Base-by-base conservation (phyloP, 1,140 invertebrate species). In the Polyergus mexicanus region DNA sequence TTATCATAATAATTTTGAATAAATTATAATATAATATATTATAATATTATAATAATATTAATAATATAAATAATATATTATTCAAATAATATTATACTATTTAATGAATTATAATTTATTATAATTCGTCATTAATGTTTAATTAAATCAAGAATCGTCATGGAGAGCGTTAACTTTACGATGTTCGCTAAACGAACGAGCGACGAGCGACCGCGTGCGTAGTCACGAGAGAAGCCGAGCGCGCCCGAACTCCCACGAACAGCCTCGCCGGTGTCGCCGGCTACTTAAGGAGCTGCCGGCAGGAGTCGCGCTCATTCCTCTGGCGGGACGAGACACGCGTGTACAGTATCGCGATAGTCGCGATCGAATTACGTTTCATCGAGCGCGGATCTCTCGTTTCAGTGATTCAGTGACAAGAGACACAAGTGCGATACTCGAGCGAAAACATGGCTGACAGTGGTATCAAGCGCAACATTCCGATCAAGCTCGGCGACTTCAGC, bases 401-500 rank as follows among this genome's bases (percentile, higher is more conserved):
- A 84, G 88, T 87, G 88, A 69, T 80, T 63, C 66, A 63, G 88
- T 87, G 89, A 76, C 51, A 74, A 62, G 69, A 77, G 75, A 87
- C 66, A 78, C 74, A 22, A 85, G 88, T 87, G 88, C 60, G 58
- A 38, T 35, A 10, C 60, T 68, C 1, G 60, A 62, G 25, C 22
- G 51, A 76, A 90, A 95, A 96, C 96, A 97, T 97, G 97, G 96
- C 97, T 94, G 97, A 97, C 95, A 96, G 96, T 95, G 96, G 97
- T 95, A 97, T 97, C 93, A 98, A 97, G 94, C 97, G 97, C 91
- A 97, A 98, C 96, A 98, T 98, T 95, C 98, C 98, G 92, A 98
- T 99, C 94, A 98, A 98, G 95, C 96, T 99, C 93, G 98, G 98
- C 86, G 98, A 99, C 94, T 98, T 98, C 96, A 98, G 98, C 94